Evolutionary conservation across 2,113 vertebrate genomes (phyloP).

Genomic region (Microtus richardsoni): DNA sequence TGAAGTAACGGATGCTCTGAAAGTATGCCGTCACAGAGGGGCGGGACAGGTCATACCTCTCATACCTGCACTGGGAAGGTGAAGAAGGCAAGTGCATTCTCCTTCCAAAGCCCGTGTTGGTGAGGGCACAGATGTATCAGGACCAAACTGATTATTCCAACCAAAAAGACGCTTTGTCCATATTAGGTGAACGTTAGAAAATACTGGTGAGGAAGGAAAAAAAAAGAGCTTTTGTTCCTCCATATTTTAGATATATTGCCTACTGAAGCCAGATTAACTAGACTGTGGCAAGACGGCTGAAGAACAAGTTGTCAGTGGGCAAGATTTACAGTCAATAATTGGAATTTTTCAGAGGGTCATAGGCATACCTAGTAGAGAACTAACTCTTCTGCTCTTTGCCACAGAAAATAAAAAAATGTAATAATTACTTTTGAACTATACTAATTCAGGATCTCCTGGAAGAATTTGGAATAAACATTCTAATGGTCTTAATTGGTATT

Average conservation of each 20-base stretch:
- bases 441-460: background rate
- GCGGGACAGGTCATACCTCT: background rate
- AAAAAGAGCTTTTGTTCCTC: background rate
- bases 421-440: conserved; percentile 15
- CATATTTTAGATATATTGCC: conserved; percentile 46
- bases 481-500: conserved; percentile 67
- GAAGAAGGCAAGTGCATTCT: background rate
- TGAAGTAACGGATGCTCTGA: background rate
- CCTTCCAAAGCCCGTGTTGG: background rate
- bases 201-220: background rate
- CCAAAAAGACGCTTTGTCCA: background rate
- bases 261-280: conserved; percentile 19
- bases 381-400: background rate
- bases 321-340: conserved; percentile 32
- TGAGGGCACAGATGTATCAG: background rate
- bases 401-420: background rate
- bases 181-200: conserved; percentile 1
- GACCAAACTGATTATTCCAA: conserved; percentile 17
- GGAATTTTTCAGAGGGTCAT: conserved; percentile 21
- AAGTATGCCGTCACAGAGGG: background rate
- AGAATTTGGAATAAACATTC: conserved; percentile 59
- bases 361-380: background rate
- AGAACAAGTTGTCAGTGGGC: background rate
- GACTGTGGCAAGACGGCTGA: background rate
- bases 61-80: background rate